Evolutionary conservation across 2,797 vertebrate genomes (phyloP).

Genomic region (Pteropus rufus): DNA sequence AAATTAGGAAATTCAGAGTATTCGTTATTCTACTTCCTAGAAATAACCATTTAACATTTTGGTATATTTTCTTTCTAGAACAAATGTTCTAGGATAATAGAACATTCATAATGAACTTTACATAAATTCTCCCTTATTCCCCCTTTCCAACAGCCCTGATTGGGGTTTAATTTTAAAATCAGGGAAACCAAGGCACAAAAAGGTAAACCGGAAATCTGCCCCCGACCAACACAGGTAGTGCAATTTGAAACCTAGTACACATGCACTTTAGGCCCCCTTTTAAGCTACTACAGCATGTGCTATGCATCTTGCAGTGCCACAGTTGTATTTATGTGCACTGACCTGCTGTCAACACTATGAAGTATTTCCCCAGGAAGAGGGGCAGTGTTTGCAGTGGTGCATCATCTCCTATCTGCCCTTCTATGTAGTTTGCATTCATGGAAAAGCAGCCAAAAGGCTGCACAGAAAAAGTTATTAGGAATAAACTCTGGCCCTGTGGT

Average conservation of each 20-base stretch:
- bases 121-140: background rate
- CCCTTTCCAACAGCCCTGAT: background rate
- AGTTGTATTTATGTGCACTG: accelerated
- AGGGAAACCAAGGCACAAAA: background rate
- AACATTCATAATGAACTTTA: background rate
- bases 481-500: background rate
- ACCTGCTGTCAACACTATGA: background rate
- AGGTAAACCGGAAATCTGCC: background rate
- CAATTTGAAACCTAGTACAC: background rate
- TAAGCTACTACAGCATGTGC: background rate
- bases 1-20: conserved; percentile 1
- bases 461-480: background rate
- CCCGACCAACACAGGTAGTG: background rate
- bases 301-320: background rate
- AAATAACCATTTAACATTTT: conserved; percentile 8
- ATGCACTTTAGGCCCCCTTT: background rate
- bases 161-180: conserved; percentile 43
- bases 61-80: background rate
- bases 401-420: background rate
- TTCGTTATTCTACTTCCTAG: background rate
- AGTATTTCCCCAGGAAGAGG: background rate
- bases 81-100: background rate
- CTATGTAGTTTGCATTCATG: background rate
- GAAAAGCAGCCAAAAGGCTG: background rate
- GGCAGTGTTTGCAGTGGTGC: background rate